Evolutionary conservation across 2,797 vertebrate genomes (phyloP), one percentile per base, ranked within the genome.

Genomic region (Melanotaenia boesemani): DNA sequence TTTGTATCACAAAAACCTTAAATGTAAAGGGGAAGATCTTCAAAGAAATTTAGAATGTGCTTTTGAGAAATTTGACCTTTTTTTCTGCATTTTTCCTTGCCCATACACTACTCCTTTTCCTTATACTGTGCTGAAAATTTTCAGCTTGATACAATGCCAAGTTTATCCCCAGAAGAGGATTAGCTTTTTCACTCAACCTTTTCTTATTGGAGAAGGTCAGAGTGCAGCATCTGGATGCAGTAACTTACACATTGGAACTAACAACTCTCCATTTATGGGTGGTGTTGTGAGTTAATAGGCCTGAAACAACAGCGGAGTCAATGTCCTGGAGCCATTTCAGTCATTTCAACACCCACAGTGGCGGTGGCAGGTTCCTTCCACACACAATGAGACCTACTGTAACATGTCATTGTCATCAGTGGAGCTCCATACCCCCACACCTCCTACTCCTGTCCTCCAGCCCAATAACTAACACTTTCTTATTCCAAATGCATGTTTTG

Each of bases 331-430:
- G 34, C 18, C 1, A 0, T 55, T 76, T 81, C 26, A 22, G 63
- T 58, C 63, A 26, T 28, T 73, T 71, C 54, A 77, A 67, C 65
- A 72, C 62, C 62, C 62, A 41, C 18, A 76, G 60, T 55, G 61
- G 70, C 63, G 0, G 48, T 41, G 13, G 37, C 60, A 63, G 80
- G 68, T 84, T 39, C 63, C 55, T 52, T 39, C 9, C 54, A 55
- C 39, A 28, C 60, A 76, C 74, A 71, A 50, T 16, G 16, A 72
- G 39, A 59, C 56, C 18, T 22, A n/a, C 58, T 70, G 72, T 70
- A 82, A 85, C 72, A 59, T 74, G 67, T 79, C 86, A 86, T 71
- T 80, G 74, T 80, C 77, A 48, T 77, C 72, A 64, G 34, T 0
- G 0, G 48, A 67, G 63, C 67, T 64, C 66, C 59, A 62, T 69